Base-by-base conservation (phyloP, 2,888 invertebrate genomes). In the Lingula anatina region DNA sequence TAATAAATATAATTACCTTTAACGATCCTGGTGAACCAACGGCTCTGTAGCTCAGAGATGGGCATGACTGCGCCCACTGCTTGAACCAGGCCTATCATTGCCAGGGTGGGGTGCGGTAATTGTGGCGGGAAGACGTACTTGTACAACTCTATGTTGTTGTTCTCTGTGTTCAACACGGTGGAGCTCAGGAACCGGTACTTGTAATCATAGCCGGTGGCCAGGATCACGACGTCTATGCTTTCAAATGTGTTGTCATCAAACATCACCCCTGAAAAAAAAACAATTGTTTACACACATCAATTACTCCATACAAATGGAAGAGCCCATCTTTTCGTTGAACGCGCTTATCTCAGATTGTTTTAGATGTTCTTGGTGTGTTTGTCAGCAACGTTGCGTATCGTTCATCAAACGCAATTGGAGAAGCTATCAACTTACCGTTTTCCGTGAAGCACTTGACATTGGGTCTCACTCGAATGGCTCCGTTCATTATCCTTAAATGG, bases 41-140 rank as follows among this genome's bases (percentile, higher is more conserved):
- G 55, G 38, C 63, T 55, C 53, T 79, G 78, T 52, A 79, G 72
- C 57, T 79, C 78, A 1, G 77, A 62, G 27, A 79, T 75, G 2
- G 78, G 79, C 60, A 76, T 73, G 7, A 78, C 72, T 12, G 78
- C 71, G 0, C 79, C 79, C 40, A 78, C 73, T 3, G 78, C 74
- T 50, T 79, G 79, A 27, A 79, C 71, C 18, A 78, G 60, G 0
- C 79, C 74, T 35, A 74, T 63, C 9, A 73, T 55, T 2, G 73
- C 76, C 26, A 79, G 56, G 0, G 68, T 71, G 5, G 68, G 67
- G 35, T 73, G 72, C 18, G 50, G 38, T 7, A 66, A 56, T 23
- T 65, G 53, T 9, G 73, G 69, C 0, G 78, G 78, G 52, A 75
- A 78, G 48, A 78, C 70, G 52, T 68, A 78, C 57, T 78, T 75